Percentiles rank a stretch among this genome's conserved stretches.
phyloP scores from a whole-genome alignment of 2,113 vertebrate genomes.

The Trichechus manatus region DNA sequence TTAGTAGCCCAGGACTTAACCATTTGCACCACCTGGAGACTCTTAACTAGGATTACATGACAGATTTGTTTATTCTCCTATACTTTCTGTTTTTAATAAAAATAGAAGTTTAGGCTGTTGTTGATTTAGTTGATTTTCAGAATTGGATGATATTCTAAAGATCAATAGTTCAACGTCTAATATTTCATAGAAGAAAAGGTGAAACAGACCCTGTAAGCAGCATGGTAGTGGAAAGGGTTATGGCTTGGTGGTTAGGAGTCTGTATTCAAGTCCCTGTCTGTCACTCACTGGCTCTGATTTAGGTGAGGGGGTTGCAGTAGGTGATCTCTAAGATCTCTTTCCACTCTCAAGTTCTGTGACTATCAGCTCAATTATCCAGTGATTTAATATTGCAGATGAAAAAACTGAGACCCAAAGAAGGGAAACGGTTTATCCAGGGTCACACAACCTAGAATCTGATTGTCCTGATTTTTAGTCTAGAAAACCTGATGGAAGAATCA shows the following conservation, averaged over 20 bases:
- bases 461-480: not conserved
- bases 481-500: slow-evolving; percentile 10
- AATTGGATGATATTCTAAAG: slow-evolving; percentile 13
- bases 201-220: slow-evolving; percentile 3
- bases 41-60: slow-evolving; percentile 43
- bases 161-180: not conserved
- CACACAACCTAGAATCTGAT: slow-evolving; percentile 27
- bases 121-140: not conserved
- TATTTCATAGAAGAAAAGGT: slow-evolving; percentile 30
- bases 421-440: not conserved
- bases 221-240: not conserved
- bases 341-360: not conserved
- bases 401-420: slow-evolving; percentile 22
- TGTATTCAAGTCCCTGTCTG: not conserved
- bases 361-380: not conserved
- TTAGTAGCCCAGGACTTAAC: not conserved
- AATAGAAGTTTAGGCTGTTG: not conserved
- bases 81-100: slow-evolving; percentile 51
- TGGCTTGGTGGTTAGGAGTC: not conserved
- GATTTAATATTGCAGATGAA: not conserved
- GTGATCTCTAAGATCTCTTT: slow-evolving; percentile 21
- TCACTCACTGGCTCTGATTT: not conserved
- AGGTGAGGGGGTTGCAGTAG: not conserved
- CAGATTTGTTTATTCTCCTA: slow-evolving; percentile 21
- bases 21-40: not conserved